These are phyloP conservation scores for Elaphurus davidianus DNA, from an alignment of 2,113 vertebrate species.

Conservation along the genomic window DNA sequence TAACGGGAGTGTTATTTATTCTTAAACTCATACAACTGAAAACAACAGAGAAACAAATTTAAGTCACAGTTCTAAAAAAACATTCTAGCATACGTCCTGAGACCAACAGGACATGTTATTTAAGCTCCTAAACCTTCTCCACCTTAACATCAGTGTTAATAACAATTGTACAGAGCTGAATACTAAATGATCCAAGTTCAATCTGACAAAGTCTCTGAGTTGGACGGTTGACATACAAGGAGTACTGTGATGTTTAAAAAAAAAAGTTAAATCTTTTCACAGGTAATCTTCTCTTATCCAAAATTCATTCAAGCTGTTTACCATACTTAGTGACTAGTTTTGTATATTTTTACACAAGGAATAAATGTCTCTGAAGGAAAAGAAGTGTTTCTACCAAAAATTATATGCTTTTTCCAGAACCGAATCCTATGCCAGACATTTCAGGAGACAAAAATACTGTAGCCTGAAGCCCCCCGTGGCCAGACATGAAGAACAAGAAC, in stretches of 20 bases:
- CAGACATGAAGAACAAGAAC: background rate
- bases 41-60: background rate
- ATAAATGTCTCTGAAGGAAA: background rate
- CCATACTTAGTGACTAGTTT: background rate
- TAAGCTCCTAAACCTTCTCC: background rate
- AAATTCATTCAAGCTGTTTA: background rate
- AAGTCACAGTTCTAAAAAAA: background rate
- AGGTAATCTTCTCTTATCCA: background rate
- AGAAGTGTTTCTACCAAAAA: background rate
- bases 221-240: background rate
- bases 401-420: background rate
- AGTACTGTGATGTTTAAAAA: background rate
- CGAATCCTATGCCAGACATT: background rate
- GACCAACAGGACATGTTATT: background rate
- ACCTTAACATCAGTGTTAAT: background rate
- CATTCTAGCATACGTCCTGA: background rate
- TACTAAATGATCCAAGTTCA: background rate
- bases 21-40: background rate
- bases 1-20: background rate
- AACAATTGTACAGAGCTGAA: background rate
- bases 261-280: background rate
- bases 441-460: background rate
- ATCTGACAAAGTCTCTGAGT: background rate
- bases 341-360: background rate
- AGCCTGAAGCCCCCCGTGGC: background rate